phyloP scores from a whole-genome alignment of 1,140 invertebrate genomes.

The Drosophila sproati region DNA sequence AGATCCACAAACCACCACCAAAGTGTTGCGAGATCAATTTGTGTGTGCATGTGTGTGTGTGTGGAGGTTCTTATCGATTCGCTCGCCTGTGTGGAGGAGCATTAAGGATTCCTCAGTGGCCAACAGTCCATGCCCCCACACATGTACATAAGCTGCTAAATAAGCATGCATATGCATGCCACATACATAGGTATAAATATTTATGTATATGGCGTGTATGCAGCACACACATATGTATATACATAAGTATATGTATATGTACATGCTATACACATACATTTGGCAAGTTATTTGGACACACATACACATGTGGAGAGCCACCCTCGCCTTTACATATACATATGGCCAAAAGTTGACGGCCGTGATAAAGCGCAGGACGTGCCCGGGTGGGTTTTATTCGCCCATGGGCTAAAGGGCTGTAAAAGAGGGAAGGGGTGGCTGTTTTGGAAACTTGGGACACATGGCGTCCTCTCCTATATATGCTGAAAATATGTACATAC shows the following conservation, averaged over 20 bases:
- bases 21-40: conserved; percentile 10
- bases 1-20: conserved; percentile 35
- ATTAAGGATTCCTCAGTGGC: background rate
- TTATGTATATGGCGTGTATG: background rate
- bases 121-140: background rate
- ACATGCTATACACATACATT: background rate
- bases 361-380: conserved; percentile 48
- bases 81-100: background rate
- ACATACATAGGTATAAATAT: background rate
- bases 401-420: conserved; percentile 27
- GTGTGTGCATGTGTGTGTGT: background rate
- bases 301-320: conserved; percentile 45
- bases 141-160: background rate
- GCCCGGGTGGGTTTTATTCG: conserved; percentile 56
- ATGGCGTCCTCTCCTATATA: conserved; percentile 37
- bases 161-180: background rate
- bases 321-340: conserved; percentile 66
- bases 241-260: background rate
- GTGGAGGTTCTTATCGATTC: conserved; percentile 19
- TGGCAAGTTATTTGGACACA: background rate
- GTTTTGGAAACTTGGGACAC: conserved; percentile 37
- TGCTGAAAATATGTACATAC: conserved; percentile 20
- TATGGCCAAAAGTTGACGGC: conserved; percentile 70
- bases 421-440: conserved; percentile 9
- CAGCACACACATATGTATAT: background rate